Evolutionary conservation across 2,113 vertebrate species (phyloP), one percentile per base, ranked within the genome.

Genomic region (Perccottus glenii): DNA sequence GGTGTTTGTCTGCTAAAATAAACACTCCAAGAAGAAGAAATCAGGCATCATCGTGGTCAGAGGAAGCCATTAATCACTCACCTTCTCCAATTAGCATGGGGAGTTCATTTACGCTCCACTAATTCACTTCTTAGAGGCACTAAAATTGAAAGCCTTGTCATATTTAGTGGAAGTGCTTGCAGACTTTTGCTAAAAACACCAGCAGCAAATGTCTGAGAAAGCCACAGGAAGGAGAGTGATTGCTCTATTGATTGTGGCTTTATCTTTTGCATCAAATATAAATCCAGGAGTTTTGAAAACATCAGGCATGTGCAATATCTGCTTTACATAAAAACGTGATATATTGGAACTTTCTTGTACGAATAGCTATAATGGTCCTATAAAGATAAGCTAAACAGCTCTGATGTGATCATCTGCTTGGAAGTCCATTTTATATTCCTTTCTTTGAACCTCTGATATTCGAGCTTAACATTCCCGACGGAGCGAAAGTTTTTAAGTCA

Each of bases 361-460:
- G 51, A 67, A 16, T 35, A 77, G 15, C 58, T 32, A 55, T 64
- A 55, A 77, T 63, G 27, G 71, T 42, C 42, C 33, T 53, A 38
- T 51, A 51, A 52, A 32, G 5, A 32, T n/a, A 4, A 27, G 2
- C 73, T 72, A 60, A 78, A 67, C 6, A 46, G 43, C 12, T 80
- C 60, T 51, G 61, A 81, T 60, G 60, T 65, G 74, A 82, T 78
- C 75, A 48, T 67, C 33, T 60, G 51, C 78, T 70, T 60, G 38
- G 73, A 64, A 66, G 82, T 73, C 46, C 14, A 50, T 66, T 83
- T 79, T 27, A 2, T 80, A 82, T 67, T 47, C 67, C 14, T 40
- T 11, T 27, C 80, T 89, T 88, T 88, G 78, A 89, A 70, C 64
- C 36, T 50, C 27, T 66, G 83, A 80, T 64, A 78, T 76, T 60